phyloP scores from a whole-genome alignment of 1,140 invertebrate genomes.

The Eumaeus atala region DNA sequence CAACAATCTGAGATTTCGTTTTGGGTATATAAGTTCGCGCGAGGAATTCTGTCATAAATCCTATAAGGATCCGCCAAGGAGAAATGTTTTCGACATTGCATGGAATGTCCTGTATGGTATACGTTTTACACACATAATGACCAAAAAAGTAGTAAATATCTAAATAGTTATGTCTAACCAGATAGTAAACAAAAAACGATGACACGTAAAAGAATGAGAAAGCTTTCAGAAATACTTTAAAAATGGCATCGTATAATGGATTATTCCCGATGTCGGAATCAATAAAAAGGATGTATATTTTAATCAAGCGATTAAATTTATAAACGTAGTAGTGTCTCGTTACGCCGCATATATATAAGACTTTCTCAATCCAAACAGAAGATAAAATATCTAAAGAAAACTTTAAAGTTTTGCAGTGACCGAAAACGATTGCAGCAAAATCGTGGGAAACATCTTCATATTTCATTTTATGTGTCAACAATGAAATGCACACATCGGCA shows the following conservation, averaged over 20 bases:
- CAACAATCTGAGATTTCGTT: no score
- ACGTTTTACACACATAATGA: no score
- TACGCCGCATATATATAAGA: conserved; percentile 29
- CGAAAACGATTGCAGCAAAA: conserved; percentile 47
- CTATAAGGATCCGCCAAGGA: no score
- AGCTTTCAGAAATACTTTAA: conserved; percentile 33
- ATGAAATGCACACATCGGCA: conserved; percentile 41
- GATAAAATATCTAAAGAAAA: conserved; percentile 49
- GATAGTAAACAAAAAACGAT: conserved; percentile 34
- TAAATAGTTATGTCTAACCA: conserved; percentile 10
- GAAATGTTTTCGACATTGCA: no score
- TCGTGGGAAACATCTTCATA: conserved; percentile 33
- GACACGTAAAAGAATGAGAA: conserved; percentile 35
- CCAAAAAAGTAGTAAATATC: no score
- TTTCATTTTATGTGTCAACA: conserved; percentile 32
- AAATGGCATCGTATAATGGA: conserved; percentile 33
- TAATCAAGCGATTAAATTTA: conserved; percentile 54
- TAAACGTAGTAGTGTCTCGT: conserved; percentile 31
- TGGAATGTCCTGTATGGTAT: no score
- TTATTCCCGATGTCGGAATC: conserved; percentile 36
- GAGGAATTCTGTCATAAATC: no score
- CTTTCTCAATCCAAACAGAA: conserved; percentile 46
- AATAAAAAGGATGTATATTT: conserved; percentile 48
- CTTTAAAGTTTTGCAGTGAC: conserved; percentile 38
- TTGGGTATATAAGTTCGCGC: no score